These are phyloP conservation scores for Pristionchus maxplancki DNA, from an alignment of 2,888 invertebrate species.

Conservation along the genomic window DNA sequence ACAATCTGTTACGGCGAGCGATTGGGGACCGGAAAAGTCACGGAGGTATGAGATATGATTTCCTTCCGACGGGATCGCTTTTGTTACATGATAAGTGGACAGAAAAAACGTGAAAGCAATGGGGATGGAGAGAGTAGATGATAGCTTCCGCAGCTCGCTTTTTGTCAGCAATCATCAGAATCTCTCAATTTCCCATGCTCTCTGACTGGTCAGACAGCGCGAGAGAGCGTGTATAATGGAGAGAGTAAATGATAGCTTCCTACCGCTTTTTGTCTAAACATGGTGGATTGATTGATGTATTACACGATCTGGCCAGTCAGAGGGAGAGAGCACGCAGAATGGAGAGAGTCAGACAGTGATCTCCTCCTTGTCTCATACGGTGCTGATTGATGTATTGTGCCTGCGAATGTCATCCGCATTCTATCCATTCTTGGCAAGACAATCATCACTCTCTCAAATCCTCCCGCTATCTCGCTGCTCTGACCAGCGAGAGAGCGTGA, in stretches of 20 bases:
- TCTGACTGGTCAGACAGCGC: background rate
- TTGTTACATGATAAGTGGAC: background rate
- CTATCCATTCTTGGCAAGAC: background rate
- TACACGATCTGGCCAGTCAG: background rate
- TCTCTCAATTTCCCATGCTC: background rate
- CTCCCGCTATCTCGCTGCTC: background rate
- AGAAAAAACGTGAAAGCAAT: too few species aligned
- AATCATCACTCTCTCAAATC: background rate
- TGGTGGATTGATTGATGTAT: background rate
- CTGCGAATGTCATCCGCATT: background rate
- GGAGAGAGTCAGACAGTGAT: background rate
- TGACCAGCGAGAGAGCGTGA: background rate
- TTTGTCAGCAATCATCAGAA: background rate
- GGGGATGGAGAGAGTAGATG: too few species aligned
- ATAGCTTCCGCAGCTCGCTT: too few species aligned
- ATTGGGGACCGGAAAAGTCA: background rate
- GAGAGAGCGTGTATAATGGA: background rate
- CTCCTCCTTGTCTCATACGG: background rate
- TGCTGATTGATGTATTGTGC: background rate
- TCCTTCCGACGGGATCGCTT: background rate
- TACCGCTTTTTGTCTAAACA: background rate
- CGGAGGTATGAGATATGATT: background rate
- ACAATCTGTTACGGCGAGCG: background rate
- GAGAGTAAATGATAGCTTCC: background rate
- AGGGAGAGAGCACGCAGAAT: background rate